Conservation (phyloP, 2,888 invertebrate species). For the Eupithecia subumbrata region DNA sequence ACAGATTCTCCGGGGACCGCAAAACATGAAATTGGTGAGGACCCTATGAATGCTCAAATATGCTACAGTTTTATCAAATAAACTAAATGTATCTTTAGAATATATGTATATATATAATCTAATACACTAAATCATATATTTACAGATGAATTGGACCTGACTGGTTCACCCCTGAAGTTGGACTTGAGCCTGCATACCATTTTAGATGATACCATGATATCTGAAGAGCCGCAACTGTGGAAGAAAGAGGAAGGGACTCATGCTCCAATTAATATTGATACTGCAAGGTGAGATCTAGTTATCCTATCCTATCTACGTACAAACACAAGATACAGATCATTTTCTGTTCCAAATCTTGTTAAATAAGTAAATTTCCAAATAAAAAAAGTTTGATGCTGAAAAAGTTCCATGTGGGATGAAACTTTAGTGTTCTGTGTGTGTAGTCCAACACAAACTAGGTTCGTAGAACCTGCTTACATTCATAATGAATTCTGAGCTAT, state of each 20-base stretch:
- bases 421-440: neutral
- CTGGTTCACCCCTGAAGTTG: constrained; percentile 81
- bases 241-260: constrained; percentile 74
- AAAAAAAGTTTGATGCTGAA: neutral
- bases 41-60: neutral
- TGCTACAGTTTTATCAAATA: neutral
- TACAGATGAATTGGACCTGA: constrained; percentile 78
- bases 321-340: neutral
- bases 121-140: constrained; percentile 22
- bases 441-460: neutral
- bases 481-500: neutral
- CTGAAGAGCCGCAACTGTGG: constrained; percentile 78
- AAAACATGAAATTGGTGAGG: constrained; percentile 59
- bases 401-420: neutral
- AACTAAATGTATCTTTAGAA: no score
- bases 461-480: neutral
- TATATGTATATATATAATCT: no score
- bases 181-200: constrained; percentile 77
- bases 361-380: no score
- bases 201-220: constrained; percentile 74
- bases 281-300: constrained; percentile 63
- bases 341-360: no score
- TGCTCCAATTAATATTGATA: constrained; percentile 67
- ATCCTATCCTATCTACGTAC: neutral
- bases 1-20: constrained; percentile 44